These are phyloP conservation scores for Belgica antarctica DNA, from an alignment of 2,888 invertebrate genomes.

Conservation along the genomic window DNA sequence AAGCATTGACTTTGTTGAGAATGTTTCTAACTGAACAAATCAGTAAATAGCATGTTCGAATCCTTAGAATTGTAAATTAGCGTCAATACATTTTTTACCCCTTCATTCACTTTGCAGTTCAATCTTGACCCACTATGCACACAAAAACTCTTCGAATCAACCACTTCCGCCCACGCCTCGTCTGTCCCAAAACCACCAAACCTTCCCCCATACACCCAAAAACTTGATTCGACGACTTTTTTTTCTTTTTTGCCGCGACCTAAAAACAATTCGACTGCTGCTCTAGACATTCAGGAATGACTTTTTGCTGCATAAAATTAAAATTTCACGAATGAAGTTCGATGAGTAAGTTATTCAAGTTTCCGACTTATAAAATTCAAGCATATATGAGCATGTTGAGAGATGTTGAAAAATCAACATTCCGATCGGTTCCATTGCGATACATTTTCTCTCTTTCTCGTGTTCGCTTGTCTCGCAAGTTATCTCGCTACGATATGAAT, in stretches of 20 bases:
- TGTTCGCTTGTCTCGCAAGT: not conserved
- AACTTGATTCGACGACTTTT: not conserved
- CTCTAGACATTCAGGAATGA: constrained; percentile 25
- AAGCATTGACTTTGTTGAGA: no score
- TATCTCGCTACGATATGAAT: not conserved
- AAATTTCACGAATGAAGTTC: constrained; percentile 32
- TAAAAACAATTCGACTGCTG: not conserved
- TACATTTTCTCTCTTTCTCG: constrained; percentile 12
- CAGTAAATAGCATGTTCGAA: no score
- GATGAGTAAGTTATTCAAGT: constrained; percentile 32
- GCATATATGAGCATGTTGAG: not conserved
- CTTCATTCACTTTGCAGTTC: no score
- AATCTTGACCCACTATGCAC: no score
- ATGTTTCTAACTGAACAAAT: no score
- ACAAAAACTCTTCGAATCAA: no score
- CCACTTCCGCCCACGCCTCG: no score
- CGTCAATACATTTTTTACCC: no score
- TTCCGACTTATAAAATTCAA: constrained; percentile 16
- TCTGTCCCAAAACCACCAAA: no score
- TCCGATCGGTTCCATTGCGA: constrained; percentile 26
- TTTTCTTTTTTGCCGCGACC: not conserved
- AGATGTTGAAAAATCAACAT: constrained; percentile 23
- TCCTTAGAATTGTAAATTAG: no score
- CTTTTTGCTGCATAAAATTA: constrained; percentile 24
- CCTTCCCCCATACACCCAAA: not conserved